Evolutionary conservation across 2,797 vertebrate genomes (phyloP).

Genomic region (Characodon lateralis): DNA sequence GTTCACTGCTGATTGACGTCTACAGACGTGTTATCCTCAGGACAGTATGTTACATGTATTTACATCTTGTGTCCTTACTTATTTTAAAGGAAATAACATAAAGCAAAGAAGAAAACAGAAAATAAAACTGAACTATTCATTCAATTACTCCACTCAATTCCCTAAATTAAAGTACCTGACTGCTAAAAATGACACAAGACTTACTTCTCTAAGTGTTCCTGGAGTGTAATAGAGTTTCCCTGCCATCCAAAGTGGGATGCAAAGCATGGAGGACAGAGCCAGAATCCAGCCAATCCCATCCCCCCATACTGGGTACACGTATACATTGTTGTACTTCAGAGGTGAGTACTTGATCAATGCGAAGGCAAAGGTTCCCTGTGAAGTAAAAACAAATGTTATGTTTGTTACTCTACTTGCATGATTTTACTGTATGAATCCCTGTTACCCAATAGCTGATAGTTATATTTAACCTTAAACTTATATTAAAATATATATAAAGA

Average conservation of each 20-base stretch:
- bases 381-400: neutral
- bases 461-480: neutral
- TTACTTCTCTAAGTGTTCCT: slow-evolving; percentile 90
- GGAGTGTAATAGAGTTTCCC: slow-evolving; percentile 86
- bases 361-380: slow-evolving; percentile 93
- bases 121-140: neutral
- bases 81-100: neutral
- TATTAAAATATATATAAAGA: neutral
- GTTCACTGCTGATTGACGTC: neutral
- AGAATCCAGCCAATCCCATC: slow-evolving; percentile 92
- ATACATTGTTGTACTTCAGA: slow-evolving; percentile 94
- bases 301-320: slow-evolving; percentile 95
- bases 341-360: slow-evolving; percentile 95
- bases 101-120: neutral
- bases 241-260: slow-evolving; percentile 86
- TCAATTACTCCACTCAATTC: neutral
- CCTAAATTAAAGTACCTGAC: no score
- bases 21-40: neutral
- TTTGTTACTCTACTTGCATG: neutral
- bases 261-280: slow-evolving; percentile 93
- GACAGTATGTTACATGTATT: neutral
- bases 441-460: neutral
- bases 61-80: neutral
- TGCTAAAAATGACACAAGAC: neutral
- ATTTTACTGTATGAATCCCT: neutral